Base-by-base conservation (phyloP, 2,113 vertebrate genomes). In the Papio anubis region DNA sequence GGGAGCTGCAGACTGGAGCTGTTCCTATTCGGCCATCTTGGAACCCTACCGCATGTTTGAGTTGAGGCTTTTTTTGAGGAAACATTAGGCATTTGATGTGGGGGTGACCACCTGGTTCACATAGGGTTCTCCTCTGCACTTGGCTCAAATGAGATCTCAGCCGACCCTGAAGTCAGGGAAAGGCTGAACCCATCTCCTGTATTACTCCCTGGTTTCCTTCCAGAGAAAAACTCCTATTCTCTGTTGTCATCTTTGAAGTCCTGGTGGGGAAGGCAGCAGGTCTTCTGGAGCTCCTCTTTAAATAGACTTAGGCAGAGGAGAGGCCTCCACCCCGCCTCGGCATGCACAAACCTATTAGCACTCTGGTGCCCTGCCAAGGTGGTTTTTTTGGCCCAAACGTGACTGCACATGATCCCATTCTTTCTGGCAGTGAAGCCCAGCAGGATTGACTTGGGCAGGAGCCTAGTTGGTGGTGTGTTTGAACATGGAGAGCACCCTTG, bases 171-270 rank as follows among this genome's bases (percentile, higher is more conserved):
- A 35, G 45, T n/a, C 2, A 70, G 32, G 43, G 23, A 18, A 3
- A 72, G 82, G 3, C 3, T 1, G 32, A 83, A 45, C 75, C 52
- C 57, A 27, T 68, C 32, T 27, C 32, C 25, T 14, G 27, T 18
- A 6, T 93, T 35, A 0, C 8, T 68, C 27, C 43, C 64, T n/a
- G 79, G 45, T 90, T 70, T 94, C 83, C 80, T 92, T 70, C 78
- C 75, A 85, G 96, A 96, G 94, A 95, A 97, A 50, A 89, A 5
- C 50, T 27, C 55, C 20, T 8, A 16, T 3, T 9, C 18, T 79
- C 76, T 0, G 8, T 96, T 97, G 66, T 96, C 92, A 86, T 75
- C 94, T 97, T 96, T 97, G 97, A 97, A 97, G 94, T 95, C 52
- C 43, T 83, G 52, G 32, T 79, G 68, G 87, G 80, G 27, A 81